Conservation (phyloP, 1,140 invertebrate genomes). For the Sesamia nonagrioides region DNA sequence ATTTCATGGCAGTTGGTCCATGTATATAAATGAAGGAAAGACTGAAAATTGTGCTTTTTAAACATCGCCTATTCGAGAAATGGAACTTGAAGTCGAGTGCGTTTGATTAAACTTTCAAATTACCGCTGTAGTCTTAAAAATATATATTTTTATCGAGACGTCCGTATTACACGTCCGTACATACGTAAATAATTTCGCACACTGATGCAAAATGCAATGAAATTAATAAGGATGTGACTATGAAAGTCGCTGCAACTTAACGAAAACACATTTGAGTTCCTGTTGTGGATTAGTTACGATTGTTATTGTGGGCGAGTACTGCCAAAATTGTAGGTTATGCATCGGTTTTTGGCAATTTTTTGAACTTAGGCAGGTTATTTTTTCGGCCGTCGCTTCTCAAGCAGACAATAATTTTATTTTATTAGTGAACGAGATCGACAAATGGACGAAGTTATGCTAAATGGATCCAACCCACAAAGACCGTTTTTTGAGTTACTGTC, state of each 20-base stretch:
- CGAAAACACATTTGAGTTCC: constrained; percentile 16
- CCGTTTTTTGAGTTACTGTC: too few relatives aligned
- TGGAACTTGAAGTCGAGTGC: constrained; percentile 36
- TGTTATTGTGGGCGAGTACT: constrained; percentile 36
- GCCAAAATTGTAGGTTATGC: constrained; percentile 43
- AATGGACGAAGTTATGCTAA: too few relatives aligned
- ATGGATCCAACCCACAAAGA: too few relatives aligned
- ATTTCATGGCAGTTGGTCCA: constrained; percentile 65
- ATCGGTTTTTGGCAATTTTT: constrained; percentile 13
- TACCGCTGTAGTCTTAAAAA: background rate
- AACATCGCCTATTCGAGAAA: constrained; percentile 50
- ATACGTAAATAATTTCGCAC: constrained; percentile 4
- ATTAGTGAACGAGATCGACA: background rate
- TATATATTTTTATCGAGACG: constrained; percentile 15
- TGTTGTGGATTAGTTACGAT: constrained; percentile 24
- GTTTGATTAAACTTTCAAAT: constrained; percentile 18
- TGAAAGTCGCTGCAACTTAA: background rate
- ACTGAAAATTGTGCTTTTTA: constrained; percentile 75
- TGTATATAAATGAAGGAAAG: constrained; percentile 81
- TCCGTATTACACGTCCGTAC: constrained; percentile 14
- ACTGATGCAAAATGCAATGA: background rate
- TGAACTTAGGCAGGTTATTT: constrained; percentile 27
- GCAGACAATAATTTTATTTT: constrained; percentile 44
- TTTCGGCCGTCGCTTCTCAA: constrained; percentile 39
- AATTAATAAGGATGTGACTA: constrained; percentile 21